Evolutionary conservation across 2,888 invertebrate genomes (phyloP).

Genomic region (Sesia apiformis): DNA sequence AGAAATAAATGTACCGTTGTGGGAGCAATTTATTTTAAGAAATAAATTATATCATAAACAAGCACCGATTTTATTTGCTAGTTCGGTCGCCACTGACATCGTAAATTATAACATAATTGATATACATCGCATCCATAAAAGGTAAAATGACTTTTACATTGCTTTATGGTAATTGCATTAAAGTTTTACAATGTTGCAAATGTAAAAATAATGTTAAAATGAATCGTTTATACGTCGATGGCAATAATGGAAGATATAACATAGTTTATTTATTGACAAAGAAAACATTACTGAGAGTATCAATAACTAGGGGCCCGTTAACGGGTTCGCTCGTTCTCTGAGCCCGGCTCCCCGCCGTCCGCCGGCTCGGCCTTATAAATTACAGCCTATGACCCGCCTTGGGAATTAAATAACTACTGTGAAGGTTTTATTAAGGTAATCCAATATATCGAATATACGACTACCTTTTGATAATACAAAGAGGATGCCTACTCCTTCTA

Average conservation of each 20-base stretch:
- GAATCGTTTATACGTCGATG: not conserved
- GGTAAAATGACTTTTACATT: conserved; percentile 15
- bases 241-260: not conserved
- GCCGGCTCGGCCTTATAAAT: not conserved
- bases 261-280: not conserved
- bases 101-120: conserved; percentile 16
- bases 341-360: not conserved
- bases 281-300: not conserved
- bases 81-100: conserved; percentile 6
- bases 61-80: not conserved
- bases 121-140: conserved; percentile 13
- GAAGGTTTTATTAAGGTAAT: not conserved
- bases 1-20: not conserved
- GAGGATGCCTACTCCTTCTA: not conserved
- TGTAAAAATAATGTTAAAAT: conserved; percentile 4
- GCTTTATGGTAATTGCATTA: conserved; percentile 11
- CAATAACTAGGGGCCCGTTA: not conserved
- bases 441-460: not conserved
- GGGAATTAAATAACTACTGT: not conserved
- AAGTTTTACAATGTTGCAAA: conserved; percentile 9
- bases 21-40: not conserved
- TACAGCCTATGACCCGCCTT: not conserved
- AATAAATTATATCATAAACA: not conserved
- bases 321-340: not conserved
- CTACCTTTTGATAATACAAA: not conserved